Conservation (phyloP, 2,113 vertebrate species). For the Echinops telfairi region DNA sequence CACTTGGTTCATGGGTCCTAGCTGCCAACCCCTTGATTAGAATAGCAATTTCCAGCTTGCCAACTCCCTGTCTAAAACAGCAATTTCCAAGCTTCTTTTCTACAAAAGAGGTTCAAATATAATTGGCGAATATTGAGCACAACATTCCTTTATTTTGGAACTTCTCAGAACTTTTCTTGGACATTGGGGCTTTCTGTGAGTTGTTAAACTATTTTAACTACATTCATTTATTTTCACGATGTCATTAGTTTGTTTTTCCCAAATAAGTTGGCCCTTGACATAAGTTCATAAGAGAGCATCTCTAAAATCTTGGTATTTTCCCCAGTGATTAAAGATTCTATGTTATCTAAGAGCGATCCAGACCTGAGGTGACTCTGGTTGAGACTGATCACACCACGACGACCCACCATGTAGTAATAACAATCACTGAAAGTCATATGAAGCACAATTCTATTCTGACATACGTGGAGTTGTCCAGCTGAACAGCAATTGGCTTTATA, state of each 20-base stretch:
- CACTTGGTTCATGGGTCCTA: neutral
- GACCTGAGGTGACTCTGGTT: neutral
- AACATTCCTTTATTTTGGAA: neutral
- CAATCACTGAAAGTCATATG: neutral
- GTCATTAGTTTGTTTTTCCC: neutral
- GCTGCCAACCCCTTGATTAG: too few species aligned
- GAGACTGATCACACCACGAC: neutral
- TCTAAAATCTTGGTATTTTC: neutral
- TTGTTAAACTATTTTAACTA: neutral
- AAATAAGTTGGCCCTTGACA: neutral
- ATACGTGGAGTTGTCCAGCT: neutral
- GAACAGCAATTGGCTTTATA: neutral
- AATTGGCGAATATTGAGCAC: constrained; percentile 9
- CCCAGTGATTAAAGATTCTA: neutral
- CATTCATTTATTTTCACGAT: too few species aligned
- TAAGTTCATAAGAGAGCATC: neutral
- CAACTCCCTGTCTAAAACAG: neutral
- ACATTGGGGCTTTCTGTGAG: neutral
- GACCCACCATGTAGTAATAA: neutral
- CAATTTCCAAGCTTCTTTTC: neutral
- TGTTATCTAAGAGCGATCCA: neutral
- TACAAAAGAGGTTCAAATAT: constrained; percentile 49
- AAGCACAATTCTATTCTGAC: neutral
- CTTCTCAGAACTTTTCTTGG: constrained; percentile 38
- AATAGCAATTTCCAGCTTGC: neutral